Conservation (phyloP, 30 jellyfish, hydroid and myxozoan species). For the Rhopilema esculentum region DNA sequence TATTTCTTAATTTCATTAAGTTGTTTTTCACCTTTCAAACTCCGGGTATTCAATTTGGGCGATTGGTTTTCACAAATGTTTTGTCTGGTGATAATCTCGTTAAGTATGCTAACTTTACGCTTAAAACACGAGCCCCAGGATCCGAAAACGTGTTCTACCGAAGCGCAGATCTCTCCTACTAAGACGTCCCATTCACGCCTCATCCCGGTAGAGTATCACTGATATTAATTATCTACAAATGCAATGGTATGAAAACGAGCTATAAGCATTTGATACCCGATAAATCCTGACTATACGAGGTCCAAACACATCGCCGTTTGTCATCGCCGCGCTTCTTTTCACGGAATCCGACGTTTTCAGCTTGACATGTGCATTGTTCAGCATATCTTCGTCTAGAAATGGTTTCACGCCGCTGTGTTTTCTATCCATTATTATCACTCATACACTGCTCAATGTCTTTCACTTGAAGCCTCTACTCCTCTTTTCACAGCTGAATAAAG, state of each 20-base stretch:
- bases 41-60: too few relatives aligned
- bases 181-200: too few relatives aligned
- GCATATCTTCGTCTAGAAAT: constrained; percentile 22
- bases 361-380: not conserved
- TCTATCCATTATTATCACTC: constrained; percentile 12
- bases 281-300: constrained; percentile 25
- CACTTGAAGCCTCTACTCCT: not conserved
- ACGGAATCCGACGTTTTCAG: not conserved
- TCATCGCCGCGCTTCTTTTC: not conserved
- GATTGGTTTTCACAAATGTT: too few relatives aligned
- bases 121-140: too few relatives aligned
- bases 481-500: not conserved
- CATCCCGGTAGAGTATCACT: not conserved
- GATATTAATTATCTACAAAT: not conserved
- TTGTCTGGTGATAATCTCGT: too few relatives aligned
- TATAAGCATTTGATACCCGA: constrained; percentile 14
- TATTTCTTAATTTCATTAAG: too few relatives aligned
- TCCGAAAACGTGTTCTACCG: too few relatives aligned
- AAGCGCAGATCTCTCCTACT: too few relatives aligned
- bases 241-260: not conserved
- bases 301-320: constrained; percentile 35
- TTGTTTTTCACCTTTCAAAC: too few relatives aligned
- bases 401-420: constrained; percentile 13
- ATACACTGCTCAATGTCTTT: not conserved
- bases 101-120: too few relatives aligned